These are phyloP conservation scores for Rhizomys pruinosus DNA, from an alignment of 2,113 vertebrate species.

Conservation along the genomic window DNA sequence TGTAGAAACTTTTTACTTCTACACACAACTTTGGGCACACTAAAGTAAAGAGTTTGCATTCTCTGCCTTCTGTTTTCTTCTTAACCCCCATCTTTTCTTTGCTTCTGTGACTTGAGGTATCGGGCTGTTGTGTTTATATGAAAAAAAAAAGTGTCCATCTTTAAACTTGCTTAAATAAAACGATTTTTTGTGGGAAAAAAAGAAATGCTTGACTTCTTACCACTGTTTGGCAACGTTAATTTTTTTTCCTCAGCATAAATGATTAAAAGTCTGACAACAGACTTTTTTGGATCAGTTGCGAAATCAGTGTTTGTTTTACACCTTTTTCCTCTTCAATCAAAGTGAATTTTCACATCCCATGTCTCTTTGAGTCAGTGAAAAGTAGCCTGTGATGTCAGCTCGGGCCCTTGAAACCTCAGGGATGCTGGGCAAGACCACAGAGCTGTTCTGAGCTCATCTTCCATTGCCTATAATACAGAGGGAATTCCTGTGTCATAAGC, in stretches of 20 bases:
- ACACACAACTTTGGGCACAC: too few species aligned
- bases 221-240: background rate
- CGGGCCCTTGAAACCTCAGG: background rate
- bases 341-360: background rate
- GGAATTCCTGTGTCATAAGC: background rate
- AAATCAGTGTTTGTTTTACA: background rate
- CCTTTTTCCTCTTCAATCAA: background rate
- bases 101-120: too few species aligned
- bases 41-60: too few species aligned
- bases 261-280: conserved; percentile 30
- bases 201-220: background rate
- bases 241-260: background rate
- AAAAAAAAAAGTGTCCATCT: too few species aligned
- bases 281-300: conserved; percentile 10
- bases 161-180: too few species aligned
- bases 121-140: too few species aligned
- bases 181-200: too few species aligned
- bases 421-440: background rate
- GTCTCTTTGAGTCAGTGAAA: background rate
- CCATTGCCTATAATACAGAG: background rate
- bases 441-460: conserved; percentile 3
- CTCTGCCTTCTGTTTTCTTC: too few species aligned
- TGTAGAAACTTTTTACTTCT: too few species aligned
- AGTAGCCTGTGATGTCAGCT: background rate
- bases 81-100: too few species aligned